Base-by-base conservation (phyloP, 2,797 vertebrate genomes). In the Heterohyrax brucei region DNA sequence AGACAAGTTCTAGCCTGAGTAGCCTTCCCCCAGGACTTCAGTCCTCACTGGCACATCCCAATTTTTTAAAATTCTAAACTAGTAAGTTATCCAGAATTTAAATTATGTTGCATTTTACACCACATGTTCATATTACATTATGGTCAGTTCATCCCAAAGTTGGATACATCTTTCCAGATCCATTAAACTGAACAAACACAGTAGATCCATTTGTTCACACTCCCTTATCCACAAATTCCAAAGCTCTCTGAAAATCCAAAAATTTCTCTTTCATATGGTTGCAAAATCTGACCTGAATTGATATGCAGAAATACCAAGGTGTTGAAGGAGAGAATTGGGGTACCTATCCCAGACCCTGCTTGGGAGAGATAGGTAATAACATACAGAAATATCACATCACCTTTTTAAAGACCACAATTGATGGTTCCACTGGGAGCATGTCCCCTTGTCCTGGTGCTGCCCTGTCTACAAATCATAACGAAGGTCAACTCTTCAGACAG, bases 31-130 rank as follows among this genome's bases (percentile, higher is more conserved):
- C 81, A 1, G 18, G 86, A 76, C 21, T 53, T 46, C 44, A 82
- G 19, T 73, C 44, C 73, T 92, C 79, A 82, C 1, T 75, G 28
- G 77, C 26, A 75, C 3, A 70, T 3, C 39, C 46, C 50, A 44
- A 48, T 56, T 70, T 92, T 89, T 91, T 80, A 83, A 94, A 96
- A 91, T 59, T 4, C 81, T 88, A 89, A 94, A 92, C 84, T 62
- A 94, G 62, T 91, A 88, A 89, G 26, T 78, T 72, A 19, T 66
- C 61, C 56, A 21, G 50, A 92, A 30, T 28, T 72, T 22, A 84
- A 21, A 24, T 56, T 50, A 53, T 30, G 46, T 75, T 92, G 19
- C 18, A 92, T 84, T 91, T 87, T 92, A 84, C 33, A 85, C 26
- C 68, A 95, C 53, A 79, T 78, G 33, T 44, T 95, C 82, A 94